Conservation (phyloP, 2,797 vertebrate genomes). For the Acridotheres tristis region DNA sequence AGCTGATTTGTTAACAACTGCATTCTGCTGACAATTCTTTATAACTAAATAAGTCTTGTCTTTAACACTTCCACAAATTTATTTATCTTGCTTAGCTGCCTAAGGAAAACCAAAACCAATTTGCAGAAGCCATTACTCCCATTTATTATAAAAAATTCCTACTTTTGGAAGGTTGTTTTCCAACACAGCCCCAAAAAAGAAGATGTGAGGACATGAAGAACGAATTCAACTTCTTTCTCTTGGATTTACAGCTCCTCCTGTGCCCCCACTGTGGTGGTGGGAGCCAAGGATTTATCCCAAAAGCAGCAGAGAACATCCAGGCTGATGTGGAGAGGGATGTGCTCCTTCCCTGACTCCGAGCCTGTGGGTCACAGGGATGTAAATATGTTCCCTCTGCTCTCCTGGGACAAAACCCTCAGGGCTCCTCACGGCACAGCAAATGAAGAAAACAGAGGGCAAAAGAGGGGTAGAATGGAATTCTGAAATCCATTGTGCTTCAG, state of each 20-base stretch:
- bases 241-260: neutral
- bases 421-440: neutral
- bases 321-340: neutral
- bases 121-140: neutral
- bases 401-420: neutral
- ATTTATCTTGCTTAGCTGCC: neutral
- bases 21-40: neutral
- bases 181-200: neutral
- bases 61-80: neutral
- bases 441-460: rapidly evolving
- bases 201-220: neutral
- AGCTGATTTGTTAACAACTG: neutral
- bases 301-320: neutral
- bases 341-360: neutral
- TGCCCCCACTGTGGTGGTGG: rapidly evolving
- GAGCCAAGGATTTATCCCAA: neutral
- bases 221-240: neutral
- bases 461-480: neutral
- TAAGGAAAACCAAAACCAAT: neutral
- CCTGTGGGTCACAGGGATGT: neutral
- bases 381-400: neutral
- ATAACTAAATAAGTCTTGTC: neutral
- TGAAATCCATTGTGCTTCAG: neutral
- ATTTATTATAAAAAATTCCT: neutral
- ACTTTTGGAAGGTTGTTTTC: neutral